Percentiles rank a stretch among this genome's conserved stretches.
Evolutionary conservation across 2,113 vertebrate species (phyloP).

Genomic region (Coregonus clupeaformis): DNA sequence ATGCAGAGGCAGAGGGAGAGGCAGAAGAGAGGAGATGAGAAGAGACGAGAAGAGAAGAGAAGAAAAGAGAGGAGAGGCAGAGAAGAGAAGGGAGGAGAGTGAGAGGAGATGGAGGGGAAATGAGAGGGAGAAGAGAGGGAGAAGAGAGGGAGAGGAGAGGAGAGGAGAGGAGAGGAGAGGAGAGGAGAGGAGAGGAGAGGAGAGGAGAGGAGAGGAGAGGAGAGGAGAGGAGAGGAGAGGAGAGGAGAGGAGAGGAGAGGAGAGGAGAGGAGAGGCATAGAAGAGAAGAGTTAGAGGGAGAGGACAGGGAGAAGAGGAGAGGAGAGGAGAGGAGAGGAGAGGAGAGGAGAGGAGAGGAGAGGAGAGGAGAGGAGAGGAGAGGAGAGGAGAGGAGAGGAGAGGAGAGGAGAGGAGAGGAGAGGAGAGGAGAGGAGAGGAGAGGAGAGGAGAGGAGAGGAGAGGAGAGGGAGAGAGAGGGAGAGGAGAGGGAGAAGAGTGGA

Average conservation of each 20-base stretch:
- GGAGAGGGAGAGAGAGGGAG: background rate
- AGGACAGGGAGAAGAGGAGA: too few species aligned
- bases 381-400: constrained; percentile 6
- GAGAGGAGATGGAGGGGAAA: background rate
- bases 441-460: background rate
- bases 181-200: too few species aligned
- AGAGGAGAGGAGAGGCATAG: constrained; percentile 30
- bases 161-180: too few species aligned
- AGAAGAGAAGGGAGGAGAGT: too few species aligned
- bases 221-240: background rate
- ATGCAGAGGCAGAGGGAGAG: constrained; percentile 36
- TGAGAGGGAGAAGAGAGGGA: background rate
- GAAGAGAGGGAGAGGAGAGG: constrained; percentile 36
- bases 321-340: too few species aligned
- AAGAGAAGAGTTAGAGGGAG: too few species aligned
- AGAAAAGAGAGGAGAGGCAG: too few species aligned
- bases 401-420: constrained; percentile 18
- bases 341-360: background rate
- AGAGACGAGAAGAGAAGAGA: too few species aligned
- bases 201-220: background rate
- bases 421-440: too few species aligned
- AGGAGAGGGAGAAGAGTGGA: constrained; percentile 30
- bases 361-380: too few species aligned
- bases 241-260: too few species aligned
- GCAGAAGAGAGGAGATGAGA: background rate